Base-by-base conservation (phyloP, 2,888 invertebrate species). In the Selenia dentaria region DNA sequence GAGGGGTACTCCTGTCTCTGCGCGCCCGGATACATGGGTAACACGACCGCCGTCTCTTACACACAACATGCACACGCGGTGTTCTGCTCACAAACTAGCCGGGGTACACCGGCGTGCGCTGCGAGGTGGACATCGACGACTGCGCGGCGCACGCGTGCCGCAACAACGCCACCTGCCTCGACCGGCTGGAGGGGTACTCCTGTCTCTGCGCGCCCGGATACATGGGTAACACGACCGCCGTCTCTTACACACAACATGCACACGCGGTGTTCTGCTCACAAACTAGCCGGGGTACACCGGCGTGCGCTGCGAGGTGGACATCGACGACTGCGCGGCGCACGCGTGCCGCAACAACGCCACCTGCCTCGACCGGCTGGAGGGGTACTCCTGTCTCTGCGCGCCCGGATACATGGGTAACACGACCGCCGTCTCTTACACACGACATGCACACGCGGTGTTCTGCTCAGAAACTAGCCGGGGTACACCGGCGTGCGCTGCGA, bases 71-170 rank as follows among this genome's bases (percentile, higher is more conserved):
- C n/a, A n/a, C n/a, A n/a, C n/a, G n/a, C n/a, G n/a, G n/a, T n/a
- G n/a, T n/a, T n/a, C n/a, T n/a, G n/a, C n/a, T n/a, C n/a, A n/a
- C n/a, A n/a, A n/a, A n/a, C 76, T 92, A 94, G 36, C 90, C 96
- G 6, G 99, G 99, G 6, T 99, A 97, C 90, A 95, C 96, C 6
- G 99, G 99, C 8, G 94, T 96, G 42, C 93, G 98, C 38, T 99
- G 99, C 81, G 98, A 99, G 83, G 95, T 94, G 32, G 98, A 99
- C 91, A 96, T 99, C 54, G 97, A 99, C 81, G 99, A 99, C 86
- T 99, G 99, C 76, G 88, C 92, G 1, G 92, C 92, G 13, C 94
- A 97, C 85, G 95, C 95, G 69, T 99, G 99, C 81, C 93, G 95
- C 82, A 99, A 99, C 89, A 98, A 98, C 87, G 97, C 97, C 10